These are phyloP conservation scores for Saxicola maurus DNA, from an alignment of 2,797 vertebrate genomes.

Conservation along the genomic window DNA sequence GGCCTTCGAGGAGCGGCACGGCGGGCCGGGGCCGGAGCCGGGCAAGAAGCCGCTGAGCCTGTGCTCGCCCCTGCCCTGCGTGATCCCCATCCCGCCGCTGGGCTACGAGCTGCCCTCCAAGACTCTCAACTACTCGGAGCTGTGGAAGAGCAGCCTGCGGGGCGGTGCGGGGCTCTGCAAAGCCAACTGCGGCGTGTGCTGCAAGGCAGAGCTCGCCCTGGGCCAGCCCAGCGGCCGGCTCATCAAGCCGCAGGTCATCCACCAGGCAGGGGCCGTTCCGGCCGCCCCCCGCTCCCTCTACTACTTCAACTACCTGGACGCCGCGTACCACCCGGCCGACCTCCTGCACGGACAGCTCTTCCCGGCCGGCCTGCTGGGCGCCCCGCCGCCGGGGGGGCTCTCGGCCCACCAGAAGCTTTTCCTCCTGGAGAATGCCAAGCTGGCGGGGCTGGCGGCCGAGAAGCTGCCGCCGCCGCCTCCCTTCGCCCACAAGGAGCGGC, in stretches of 20 bases:
- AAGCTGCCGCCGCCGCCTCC: slow-evolving; percentile 80
- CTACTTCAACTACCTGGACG: slow-evolving; percentile 96
- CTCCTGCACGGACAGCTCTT: slow-evolving; percentile 80
- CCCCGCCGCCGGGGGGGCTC: slow-evolving; percentile 72
- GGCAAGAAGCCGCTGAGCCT: slow-evolving; percentile 83
- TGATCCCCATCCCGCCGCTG: slow-evolving; percentile 90
- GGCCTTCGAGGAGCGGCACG: slow-evolving; percentile 51
- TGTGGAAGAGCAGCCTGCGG: slow-evolving; percentile 91
- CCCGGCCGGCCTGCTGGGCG: slow-evolving; percentile 82
- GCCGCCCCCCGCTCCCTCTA: slow-evolving; percentile 84
- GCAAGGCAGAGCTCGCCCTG: slow-evolving; percentile 82
- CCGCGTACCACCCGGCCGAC: slow-evolving; percentile 84
- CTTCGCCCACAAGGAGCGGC: slow-evolving; percentile 85
- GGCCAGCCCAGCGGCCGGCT: slow-evolving; percentile 83
- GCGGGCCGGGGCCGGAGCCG: slow-evolving; percentile 66
- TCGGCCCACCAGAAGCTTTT: slow-evolving; percentile 90
- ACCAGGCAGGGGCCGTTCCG: slow-evolving; percentile 87
- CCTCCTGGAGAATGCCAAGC: slow-evolving; percentile 89
- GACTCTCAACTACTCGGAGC: slow-evolving; percentile 92
- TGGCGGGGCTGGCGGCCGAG: slow-evolving; percentile 78
- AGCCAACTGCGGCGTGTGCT: slow-evolving; percentile 86
- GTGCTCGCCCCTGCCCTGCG: slow-evolving; percentile 90
- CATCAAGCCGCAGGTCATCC: slow-evolving; percentile 95
- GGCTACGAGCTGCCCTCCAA: slow-evolving; percentile 90
- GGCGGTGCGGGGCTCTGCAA: slow-evolving; percentile 85